Evolutionary conservation across 2,888 invertebrate species (phyloP), one percentile per base, ranked within the genome.

Genomic region (Drosophila rellima): DNA sequence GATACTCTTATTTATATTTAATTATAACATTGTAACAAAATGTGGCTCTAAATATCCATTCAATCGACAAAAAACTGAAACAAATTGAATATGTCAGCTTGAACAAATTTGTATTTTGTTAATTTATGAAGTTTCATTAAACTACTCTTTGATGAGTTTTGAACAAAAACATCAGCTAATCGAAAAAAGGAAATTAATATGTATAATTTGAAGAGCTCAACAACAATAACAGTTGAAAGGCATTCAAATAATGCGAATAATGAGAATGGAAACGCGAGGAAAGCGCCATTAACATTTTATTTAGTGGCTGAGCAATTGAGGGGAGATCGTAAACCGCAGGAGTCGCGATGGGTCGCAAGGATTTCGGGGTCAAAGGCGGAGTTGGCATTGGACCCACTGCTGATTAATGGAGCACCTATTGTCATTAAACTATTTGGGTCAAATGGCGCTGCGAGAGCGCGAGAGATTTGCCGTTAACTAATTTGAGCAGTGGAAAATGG

Each of bases 381-480:
- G 18, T 42, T 11, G 26, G 10, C 31, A 13, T 20, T 23, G 33
- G 56, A 64, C 31, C 68, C 56, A 59, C 54, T 54, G 75, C 54
- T 73, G 73, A 75, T 69, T 72, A 69, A 69, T 69, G 61, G 42
- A 20, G 50, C 76, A 52, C 45, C 68, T 54, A 67, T 69, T 78
- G 80, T 77, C 63, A 66, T 73, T 69, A 65, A 73, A 62, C 52
- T 57, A 44, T 54, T 59, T 42, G 52, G 44, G 57, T 56, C 61
- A 40, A 47, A 61, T 62, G 48, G 44, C 37, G 56, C 37, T 26
- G 31, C 39, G 50, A 67, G 37, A 67, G 37, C 37, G 45, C 47
- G 17, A 68, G 55, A 64, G 60, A 72, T 78, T 78, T 73, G 57
- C 70, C 56, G 62, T 50, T 56, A 63, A 76, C 79, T 78, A 76